Evolutionary conservation across 23 tunicate genomes (phyloP).

Genomic region (Botrylloides violaceus): DNA sequence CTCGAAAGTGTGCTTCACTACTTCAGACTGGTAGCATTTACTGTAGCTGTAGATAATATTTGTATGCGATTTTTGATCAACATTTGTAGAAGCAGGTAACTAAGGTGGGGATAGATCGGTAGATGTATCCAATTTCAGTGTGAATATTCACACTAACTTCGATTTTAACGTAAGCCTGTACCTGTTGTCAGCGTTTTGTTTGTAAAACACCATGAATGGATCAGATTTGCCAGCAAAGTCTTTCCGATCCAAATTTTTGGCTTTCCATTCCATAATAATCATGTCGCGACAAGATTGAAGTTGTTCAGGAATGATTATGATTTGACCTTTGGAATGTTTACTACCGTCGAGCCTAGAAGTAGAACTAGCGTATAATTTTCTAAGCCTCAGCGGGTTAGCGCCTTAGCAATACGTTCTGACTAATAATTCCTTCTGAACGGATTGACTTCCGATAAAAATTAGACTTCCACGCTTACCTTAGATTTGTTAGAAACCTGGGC

Average conservation of each 20-base stretch:
- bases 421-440: no score
- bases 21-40: constrained; percentile 80
- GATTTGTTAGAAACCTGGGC: neutral
- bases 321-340: neutral
- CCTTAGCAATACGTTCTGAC: neutral
- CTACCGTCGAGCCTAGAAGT: neutral
- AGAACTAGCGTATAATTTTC: neutral
- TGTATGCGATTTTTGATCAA: no score
- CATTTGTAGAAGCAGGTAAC: no score
- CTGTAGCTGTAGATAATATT: constrained; percentile 65
- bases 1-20: constrained; percentile 59
- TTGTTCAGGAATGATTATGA: neutral
- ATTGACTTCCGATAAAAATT: no score
- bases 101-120: no score
- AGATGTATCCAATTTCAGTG: no score
- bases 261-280: neutral
- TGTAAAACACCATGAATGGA: constrained; percentile 2
- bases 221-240: neutral
- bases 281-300: neutral
- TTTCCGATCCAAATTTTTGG: neutral
- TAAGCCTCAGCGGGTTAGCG: neutral
- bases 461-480: no score
- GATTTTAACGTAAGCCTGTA: no score
- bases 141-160: no score
- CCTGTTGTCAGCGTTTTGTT: neutral